These are phyloP conservation scores for Pyxicephalus adspersus DNA, from an alignment of 2,113 vertebrate species.

Conservation along the genomic window DNA sequence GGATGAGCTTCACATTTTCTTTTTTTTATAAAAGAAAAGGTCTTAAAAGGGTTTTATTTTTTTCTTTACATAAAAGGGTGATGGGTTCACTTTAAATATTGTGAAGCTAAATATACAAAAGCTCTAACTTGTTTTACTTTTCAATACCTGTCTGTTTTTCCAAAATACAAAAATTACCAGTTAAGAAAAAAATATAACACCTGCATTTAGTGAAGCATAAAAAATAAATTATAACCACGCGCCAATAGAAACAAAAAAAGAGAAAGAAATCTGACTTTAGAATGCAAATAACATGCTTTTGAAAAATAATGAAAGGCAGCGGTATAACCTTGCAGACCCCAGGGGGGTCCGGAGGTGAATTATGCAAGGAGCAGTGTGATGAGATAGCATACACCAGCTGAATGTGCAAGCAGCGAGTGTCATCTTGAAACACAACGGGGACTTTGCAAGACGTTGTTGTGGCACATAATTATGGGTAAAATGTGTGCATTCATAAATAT, in stretches of 20 bases:
- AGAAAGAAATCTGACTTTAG: neutral
- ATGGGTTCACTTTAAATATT: too few species aligned
- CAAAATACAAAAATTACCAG: neutral
- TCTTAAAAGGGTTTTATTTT: too few species aligned
- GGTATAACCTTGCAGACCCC: constrained; percentile 31
- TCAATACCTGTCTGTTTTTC: too few species aligned
- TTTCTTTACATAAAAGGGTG: too few species aligned
- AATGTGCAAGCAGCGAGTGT: constrained; percentile 4
- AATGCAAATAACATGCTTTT: constrained; percentile 20
- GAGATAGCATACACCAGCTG: constrained; percentile 10
- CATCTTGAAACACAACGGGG: constrained; percentile 10
- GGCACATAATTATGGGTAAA: neutral
- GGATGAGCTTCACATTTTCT: too few species aligned
- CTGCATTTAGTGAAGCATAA: neutral
- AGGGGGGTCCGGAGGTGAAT: constrained; percentile 20
- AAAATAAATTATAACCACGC: neutral
- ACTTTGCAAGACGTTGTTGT: neutral
- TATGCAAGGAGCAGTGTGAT: constrained; percentile 14
- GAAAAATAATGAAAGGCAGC: constrained; percentile 33
- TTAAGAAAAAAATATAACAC: neutral
- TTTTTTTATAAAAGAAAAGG: too few species aligned
- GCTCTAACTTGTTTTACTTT: too few species aligned
- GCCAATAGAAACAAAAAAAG: neutral
- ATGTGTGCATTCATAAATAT: neutral
- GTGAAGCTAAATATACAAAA: too few species aligned